Base-by-base conservation (phyloP, 2,113 vertebrate species). In the Carlito syrichta region DNA sequence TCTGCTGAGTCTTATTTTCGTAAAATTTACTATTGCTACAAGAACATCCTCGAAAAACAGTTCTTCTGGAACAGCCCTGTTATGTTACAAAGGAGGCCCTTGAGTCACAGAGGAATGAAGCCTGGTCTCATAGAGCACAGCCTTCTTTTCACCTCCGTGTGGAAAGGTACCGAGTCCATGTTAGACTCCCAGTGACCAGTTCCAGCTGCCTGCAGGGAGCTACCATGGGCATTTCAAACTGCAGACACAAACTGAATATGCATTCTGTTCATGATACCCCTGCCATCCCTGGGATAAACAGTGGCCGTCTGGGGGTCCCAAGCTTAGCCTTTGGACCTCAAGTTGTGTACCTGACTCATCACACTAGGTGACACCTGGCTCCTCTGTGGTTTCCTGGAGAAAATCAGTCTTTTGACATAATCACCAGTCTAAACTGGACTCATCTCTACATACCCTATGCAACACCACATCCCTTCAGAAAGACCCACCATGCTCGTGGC, bases 201-300 rank as follows among this genome's bases (percentile, higher is more conserved):
- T 82, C 45, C 35, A 50, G 11, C n/a, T 82, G 23, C 30, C 69
- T 3, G 0, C 10, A 4, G 23, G 35, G n/a, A 54, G 9, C 71
- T 68, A 32, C 3, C 5, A 0, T 5, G 1, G n/a, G 2, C 20
- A 58, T 54, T 52, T 22, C 81, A 54, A 45, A 68, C 32, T 43
- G 8, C 43, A 84, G 8, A 12, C 9, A 38, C 71, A 50, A 45
- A 32, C 2, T 16, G 84, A 71, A 43, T 20, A 38, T 1, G 0
- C 1, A 2, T n/a, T 82, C 14, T 60, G 13, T 50, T 69, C 50
- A 38, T 27, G 12, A 7, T 14, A 27, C 4, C 32, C 17, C 30
- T 0, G 0, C 25, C 50, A 43, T 40, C n/a, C 22, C 4, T n/a
- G 7, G 45, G 40, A 45, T 45, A n/a, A n/a, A n/a, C 3, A 9